Base-by-base conservation (phyloP, 1,140 invertebrate species). In the Wiebesia pumilae region DNA sequence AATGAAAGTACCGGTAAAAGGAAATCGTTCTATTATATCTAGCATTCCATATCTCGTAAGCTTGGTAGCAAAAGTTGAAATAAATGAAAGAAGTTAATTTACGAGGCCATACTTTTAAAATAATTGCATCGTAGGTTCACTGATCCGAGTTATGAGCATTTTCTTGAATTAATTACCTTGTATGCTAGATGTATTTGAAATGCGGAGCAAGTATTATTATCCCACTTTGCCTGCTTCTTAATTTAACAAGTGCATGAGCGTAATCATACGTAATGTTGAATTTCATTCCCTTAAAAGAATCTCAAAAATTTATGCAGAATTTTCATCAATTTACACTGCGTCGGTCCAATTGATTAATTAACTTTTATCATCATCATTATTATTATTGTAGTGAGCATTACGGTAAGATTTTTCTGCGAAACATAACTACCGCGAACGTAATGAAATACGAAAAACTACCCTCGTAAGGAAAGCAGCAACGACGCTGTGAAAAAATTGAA, bases 1-100 rank as follows among this genome's bases (percentile, higher is more conserved):
- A 81, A 85, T 73, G 67, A 85, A 71, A 85, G 43, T 81, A 78
- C 19, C 82, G 58, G 54, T 47, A 24, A 84, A 47, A 47, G 83
- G 43, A 84, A 84, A 84, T 84, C 54, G 75, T 19, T 79, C 58
- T 9, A 40, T 78, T 83, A 77, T 62, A 77, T 73, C 33, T 3
- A n/a, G 65, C 1, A 75, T 83, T 83, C 35, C 33, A 30, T 62
- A 83, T 83, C 67, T 69, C 27, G 58, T n/a, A 38, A 81, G 77
- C 35, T 3, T 33, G 24, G 0, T 19, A 24, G 43, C 65, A 27
- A 47, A 47, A 43, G 38, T 69, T 69, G 3, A 65, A 65, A 65
- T 81, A 65, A 35, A n/a, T 27, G 3, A 43, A 43, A 40, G 19
- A 33, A 62, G 58, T 27, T 40, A 40, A 81, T 67, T 38, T 81